phyloP scores from a whole-genome alignment of 1,140 invertebrate species.

The Adelges cooleyi region DNA sequence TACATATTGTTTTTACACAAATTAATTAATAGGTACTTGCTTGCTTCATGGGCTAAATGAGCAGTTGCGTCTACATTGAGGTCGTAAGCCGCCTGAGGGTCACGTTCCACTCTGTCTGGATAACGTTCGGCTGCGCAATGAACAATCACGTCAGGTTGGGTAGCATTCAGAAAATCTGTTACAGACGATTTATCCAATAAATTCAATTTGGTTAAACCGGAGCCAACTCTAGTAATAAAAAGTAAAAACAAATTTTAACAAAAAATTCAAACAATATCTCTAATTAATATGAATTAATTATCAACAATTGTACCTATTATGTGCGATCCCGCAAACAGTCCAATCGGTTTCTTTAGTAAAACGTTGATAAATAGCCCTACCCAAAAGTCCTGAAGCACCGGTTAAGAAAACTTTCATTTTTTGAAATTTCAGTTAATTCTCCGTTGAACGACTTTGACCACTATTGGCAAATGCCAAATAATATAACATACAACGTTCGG shows the following conservation, averaged over 20 bases:
- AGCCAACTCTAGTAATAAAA: constrained; percentile 34
- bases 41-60: constrained; percentile 40
- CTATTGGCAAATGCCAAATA: too few species aligned
- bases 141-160: constrained; percentile 42
- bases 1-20: too few species aligned
- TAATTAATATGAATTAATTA: too few species aligned
- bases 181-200: constrained; percentile 37
- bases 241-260: too few species aligned
- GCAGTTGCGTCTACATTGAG: constrained; percentile 42
- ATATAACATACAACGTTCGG: too few species aligned
- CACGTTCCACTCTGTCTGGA: constrained; percentile 44
- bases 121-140: constrained; percentile 45
- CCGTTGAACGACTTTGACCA: too few species aligned
- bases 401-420: constrained; percentile 39
- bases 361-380: constrained; percentile 38
- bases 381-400: constrained; percentile 44
- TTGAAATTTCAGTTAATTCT: too few species aligned
- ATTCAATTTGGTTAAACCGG: constrained; percentile 38
- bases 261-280: too few species aligned
- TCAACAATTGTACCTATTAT: too few species aligned
- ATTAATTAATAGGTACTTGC: constrained; percentile 35
- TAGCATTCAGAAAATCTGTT: constrained; percentile 35
- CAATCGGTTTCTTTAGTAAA: constrained; percentile 37
- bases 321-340: constrained; percentile 40
- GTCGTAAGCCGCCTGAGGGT: constrained; percentile 38